Base-by-base conservation (phyloP, 2,797 vertebrate genomes). In the Aselliscus stoliczkanus region DNA sequence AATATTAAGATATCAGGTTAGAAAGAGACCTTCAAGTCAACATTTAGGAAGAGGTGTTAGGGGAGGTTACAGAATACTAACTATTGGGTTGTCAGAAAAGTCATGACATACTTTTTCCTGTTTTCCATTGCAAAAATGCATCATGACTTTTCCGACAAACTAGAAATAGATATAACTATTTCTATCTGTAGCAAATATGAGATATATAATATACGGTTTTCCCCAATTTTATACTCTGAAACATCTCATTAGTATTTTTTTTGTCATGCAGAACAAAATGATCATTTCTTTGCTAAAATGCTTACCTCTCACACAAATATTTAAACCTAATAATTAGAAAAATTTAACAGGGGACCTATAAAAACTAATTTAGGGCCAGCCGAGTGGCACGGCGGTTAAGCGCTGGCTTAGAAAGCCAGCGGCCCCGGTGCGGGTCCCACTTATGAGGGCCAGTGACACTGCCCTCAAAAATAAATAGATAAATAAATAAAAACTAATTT, bases 141-240 rank as follows among this genome's bases (percentile, higher is more conserved):
- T n/a, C n/a, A n/a, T n/a, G n/a, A n/a, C n/a, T n/a, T n/a, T n/a
- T n/a, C n/a, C n/a, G n/a, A n/a, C n/a, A n/a, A n/a, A n/a, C n/a
- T n/a, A n/a, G n/a, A n/a, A n/a, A n/a, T n/a, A n/a, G n/a, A n/a
- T n/a, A n/a, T 34, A 86, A 47, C 79, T 90, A 67, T 82, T 96
- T 95, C 85, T 80, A 87, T 52, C 95, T 81, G 50, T n/a, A 95
- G 29, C 29, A n/a, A 88, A 93, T n/a, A 94, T 79, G 73, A 94
- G 96, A 86, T 83, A 90, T 13, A 67, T 56, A 76, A 75, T 47
- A 54, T 12, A 80, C 1, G 4, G 1, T 70, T 95, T 94, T 56
- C 88, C 65, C 94, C 73, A 93, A 84, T 73, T 44, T n/a, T 92
- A 47, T 29, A 14, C 8, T 92, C 60, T 62, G 34, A 93, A 97